Conservation (phyloP, 2,888 invertebrate species). For the Drosophila antonietae region DNA sequence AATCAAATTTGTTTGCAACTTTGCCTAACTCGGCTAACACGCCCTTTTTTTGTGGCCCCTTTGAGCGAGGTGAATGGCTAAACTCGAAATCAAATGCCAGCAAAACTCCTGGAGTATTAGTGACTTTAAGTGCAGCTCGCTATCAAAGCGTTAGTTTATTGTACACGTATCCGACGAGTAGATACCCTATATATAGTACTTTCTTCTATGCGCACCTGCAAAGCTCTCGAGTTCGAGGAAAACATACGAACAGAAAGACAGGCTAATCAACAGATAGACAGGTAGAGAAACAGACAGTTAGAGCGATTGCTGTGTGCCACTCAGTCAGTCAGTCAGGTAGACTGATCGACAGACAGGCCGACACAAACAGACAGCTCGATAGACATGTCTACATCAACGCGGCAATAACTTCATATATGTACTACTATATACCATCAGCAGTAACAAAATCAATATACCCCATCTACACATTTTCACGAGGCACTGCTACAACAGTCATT, state of each 20-base stretch:
- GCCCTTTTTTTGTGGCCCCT: slow-evolving; percentile 52
- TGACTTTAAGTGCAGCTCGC: slow-evolving; percentile 34
- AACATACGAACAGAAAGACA: no score
- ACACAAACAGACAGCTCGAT: background rate
- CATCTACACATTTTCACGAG: background rate
- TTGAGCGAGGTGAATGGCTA: slow-evolving; percentile 1
- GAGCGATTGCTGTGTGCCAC: background rate
- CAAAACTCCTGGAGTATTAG: slow-evolving; percentile 27
- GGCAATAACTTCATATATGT: background rate
- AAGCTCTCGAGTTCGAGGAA: background rate
- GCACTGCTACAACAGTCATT: slow-evolving; percentile 19
- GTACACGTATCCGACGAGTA: background rate
- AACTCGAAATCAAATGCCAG: slow-evolving; percentile 14
- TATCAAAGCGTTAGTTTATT: background rate
- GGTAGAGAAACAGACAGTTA: background rate
- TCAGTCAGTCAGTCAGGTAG: background rate
- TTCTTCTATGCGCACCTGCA: background rate
- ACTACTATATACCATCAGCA: background rate
- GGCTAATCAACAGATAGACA: background rate
- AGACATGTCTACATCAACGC: background rate
- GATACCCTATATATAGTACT: background rate
- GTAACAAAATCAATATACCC: background rate
- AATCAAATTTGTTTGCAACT: slow-evolving; percentile 65
- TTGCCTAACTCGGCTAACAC: slow-evolving; percentile 59
- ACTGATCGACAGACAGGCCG: background rate